Percentiles rank a stretch among this genome's conserved stretches.
These are phyloP conservation scores for Orchesella flavescens DNA, from an alignment of 2,888 invertebrate genomes.

Conservation along the genomic window DNA sequence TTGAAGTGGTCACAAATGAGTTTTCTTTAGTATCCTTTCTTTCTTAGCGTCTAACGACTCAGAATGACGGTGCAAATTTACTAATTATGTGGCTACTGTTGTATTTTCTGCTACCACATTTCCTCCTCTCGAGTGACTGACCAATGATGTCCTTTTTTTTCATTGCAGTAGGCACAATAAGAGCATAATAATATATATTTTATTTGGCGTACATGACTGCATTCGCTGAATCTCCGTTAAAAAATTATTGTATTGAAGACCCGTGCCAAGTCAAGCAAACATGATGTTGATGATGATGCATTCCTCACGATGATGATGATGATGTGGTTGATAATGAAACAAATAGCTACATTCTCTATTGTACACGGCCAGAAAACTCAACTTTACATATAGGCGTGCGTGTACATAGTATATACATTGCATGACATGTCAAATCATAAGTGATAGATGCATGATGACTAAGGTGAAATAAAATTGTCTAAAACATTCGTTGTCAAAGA, in stretches of 20 bases:
- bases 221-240: constrained; percentile 36
- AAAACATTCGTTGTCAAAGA: not conserved
- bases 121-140: constrained; percentile 15
- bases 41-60: not conserved
- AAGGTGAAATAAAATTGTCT: not conserved
- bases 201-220: constrained; percentile 38
- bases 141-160: constrained; percentile 31
- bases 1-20: not conserved
- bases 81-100: constrained; percentile 6
- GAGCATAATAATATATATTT: constrained; percentile 24
- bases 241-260: constrained; percentile 9
- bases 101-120: not conserved
- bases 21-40: not conserved
- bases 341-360: too few relatives aligned
- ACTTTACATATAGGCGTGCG: not conserved
- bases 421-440: not conserved
- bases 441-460: constrained; percentile 17
- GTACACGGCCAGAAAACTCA: too few relatives aligned
- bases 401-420: not conserved
- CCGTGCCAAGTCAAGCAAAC: not conserved
- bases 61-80: constrained; percentile 11
- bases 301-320: constrained; percentile 11
- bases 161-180: constrained; percentile 52
- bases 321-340: not conserved
- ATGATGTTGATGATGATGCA: not conserved